These are phyloP conservation scores for Amia ocellicauda DNA, from an alignment of 2,113 vertebrate genomes.

Conservation along the genomic window DNA sequence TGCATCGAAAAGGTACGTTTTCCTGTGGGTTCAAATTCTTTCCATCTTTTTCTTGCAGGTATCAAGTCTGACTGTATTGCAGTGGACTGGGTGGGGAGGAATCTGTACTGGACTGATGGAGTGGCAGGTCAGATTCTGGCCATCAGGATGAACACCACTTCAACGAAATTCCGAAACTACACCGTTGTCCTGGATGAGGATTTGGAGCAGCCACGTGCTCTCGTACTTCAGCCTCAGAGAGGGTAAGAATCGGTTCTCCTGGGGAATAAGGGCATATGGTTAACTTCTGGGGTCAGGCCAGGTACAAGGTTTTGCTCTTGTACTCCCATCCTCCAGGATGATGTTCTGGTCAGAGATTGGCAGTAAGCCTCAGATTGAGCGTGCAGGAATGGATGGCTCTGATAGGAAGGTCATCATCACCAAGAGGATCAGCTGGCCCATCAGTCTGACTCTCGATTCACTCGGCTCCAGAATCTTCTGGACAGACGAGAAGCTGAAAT, in stretches of 20 bases:
- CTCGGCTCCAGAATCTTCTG: slow-evolving; percentile 79
- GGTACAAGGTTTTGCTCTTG: neutral
- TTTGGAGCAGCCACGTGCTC: slow-evolving; percentile 72
- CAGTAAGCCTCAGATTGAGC: slow-evolving; percentile 68
- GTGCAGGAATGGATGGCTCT: slow-evolving; percentile 82
- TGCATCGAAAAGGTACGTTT: too few relatives aligned
- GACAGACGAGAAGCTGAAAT: slow-evolving; percentile 82
- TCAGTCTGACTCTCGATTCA: slow-evolving; percentile 74
- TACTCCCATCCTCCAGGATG: slow-evolving; percentile 54
- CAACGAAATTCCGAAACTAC: slow-evolving; percentile 63
- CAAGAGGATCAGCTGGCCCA: slow-evolving; percentile 74
- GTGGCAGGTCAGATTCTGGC: slow-evolving; percentile 77
- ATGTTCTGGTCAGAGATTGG: slow-evolving; percentile 90
- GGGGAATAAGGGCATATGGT: neutral
- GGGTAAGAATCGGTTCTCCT: slow-evolving; percentile 61
- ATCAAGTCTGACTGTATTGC: slow-evolving; percentile 79
- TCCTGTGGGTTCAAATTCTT: too few relatives aligned
- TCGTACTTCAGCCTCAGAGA: slow-evolving; percentile 74
- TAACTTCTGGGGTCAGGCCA: neutral
- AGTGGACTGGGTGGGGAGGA: slow-evolving; percentile 85
- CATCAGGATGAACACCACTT: slow-evolving; percentile 53
- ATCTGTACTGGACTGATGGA: slow-evolving; percentile 88
- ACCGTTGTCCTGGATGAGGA: slow-evolving; percentile 72
- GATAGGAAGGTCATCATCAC: slow-evolving; percentile 62
- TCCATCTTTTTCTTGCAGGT: slow-evolving; percentile 53